phyloP scores from a whole-genome alignment of 1,140 invertebrate species.

The Oryzaephilus surinamensis region DNA sequence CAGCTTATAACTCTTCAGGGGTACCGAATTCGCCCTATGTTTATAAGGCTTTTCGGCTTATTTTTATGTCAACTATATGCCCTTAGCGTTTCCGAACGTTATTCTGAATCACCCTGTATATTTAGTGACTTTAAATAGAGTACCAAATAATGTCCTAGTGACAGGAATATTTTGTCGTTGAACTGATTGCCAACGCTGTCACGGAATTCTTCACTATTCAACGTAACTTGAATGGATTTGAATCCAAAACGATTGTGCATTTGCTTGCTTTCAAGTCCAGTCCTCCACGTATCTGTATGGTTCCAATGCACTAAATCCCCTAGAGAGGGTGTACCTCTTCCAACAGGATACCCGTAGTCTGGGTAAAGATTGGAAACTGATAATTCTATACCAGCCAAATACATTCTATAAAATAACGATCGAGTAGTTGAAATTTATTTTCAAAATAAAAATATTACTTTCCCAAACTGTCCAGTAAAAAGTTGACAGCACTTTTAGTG shows the following conservation, averaged over 20 bases:
- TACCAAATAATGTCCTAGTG: slow-evolving; percentile 27
- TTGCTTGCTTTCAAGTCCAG: slow-evolving; percentile 28
- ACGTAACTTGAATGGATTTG: slow-evolving; percentile 31
- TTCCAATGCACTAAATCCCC: slow-evolving; percentile 79
- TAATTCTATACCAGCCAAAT: slow-evolving; percentile 30
- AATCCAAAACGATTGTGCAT: slow-evolving; percentile 28
- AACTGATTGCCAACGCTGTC: slow-evolving; percentile 30
- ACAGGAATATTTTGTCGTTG: slow-evolving; percentile 27
- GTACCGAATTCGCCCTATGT: too few species aligned
- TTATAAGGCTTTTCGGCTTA: too few species aligned
- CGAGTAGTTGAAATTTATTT: neutral
- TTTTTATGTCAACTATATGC: too few species aligned
- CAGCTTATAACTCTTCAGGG: too few species aligned
- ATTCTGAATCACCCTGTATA: too few species aligned
- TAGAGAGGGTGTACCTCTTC: slow-evolving; percentile 65
- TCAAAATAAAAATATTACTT: slow-evolving; percentile 40
- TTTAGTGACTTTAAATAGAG: slow-evolving; percentile 5
- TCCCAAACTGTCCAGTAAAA: slow-evolving; percentile 62
- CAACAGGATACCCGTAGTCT: slow-evolving; percentile 63
- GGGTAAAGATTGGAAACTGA: slow-evolving; percentile 47
- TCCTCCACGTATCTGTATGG: slow-evolving; percentile 64
- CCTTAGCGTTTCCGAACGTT: too few species aligned
- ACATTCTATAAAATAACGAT: slow-evolving; percentile 24
- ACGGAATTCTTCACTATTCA: slow-evolving; percentile 36
- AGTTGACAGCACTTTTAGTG: slow-evolving; percentile 57